These are phyloP conservation scores for Oplegnathus fasciatus DNA, from an alignment of 2,113 vertebrate genomes.

Conservation along the genomic window DNA sequence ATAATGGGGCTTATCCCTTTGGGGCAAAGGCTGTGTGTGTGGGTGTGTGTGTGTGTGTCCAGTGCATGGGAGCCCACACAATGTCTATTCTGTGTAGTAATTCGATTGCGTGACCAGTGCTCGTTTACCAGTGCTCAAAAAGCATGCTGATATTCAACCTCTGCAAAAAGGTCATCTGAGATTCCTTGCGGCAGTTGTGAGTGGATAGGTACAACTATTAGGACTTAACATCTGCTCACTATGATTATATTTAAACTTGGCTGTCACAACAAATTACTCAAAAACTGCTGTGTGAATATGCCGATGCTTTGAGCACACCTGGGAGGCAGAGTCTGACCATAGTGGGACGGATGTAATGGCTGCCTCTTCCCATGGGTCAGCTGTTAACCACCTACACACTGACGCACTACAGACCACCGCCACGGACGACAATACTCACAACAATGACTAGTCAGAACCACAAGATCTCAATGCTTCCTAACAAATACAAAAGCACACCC, in stretches of 20 bases:
- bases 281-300: conserved; percentile 12
- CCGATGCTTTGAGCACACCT: conserved; percentile 26
- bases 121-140: conserved; percentile 53
- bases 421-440: conserved; percentile 34
- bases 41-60: conserved; percentile 34
- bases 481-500: conserved; percentile 45
- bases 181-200: conserved; percentile 43
- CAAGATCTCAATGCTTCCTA: conserved; percentile 4
- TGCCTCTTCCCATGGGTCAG: conserved; percentile 20
- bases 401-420: conserved; percentile 38
- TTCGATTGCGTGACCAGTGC: conserved; percentile 68
- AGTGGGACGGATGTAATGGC: conserved; percentile 24
- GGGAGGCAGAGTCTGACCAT: background rate
- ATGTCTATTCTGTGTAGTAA: conserved; percentile 57
- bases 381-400: conserved; percentile 44
- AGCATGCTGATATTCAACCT: conserved; percentile 69
- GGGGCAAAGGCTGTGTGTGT: conserved; percentile 45
- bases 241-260: conserved; percentile 55
- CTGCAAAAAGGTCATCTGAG: conserved; percentile 66
- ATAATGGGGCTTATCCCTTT: conserved; percentile 55
- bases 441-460: conserved; percentile 30
- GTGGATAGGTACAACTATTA: conserved; percentile 30
- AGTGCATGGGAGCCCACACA: conserved; percentile 39
- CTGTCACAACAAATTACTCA: conserved; percentile 55
- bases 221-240: conserved; percentile 42